Percentiles rank a stretch among this genome's conserved stretches.
Evolutionary conservation across 2,888 invertebrate genomes (phyloP).

Genomic region (Oligia latruncula): DNA sequence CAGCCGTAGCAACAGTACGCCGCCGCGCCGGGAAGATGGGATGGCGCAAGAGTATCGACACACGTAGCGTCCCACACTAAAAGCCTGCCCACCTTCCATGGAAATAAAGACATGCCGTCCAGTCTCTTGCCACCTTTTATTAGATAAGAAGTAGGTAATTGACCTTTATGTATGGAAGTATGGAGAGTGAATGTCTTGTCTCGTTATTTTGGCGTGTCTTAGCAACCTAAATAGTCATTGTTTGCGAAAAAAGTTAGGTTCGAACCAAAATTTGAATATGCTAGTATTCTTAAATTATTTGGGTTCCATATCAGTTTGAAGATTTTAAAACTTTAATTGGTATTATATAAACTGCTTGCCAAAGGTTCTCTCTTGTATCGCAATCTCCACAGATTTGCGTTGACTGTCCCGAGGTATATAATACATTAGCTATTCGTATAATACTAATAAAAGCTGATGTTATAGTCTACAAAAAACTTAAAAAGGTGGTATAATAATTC

Average conservation of each 20-base stretch:
- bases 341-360: background rate
- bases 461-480: background rate
- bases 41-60: background rate
- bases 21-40: no score
- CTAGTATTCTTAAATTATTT: background rate
- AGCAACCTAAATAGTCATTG: background rate
- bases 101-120: background rate
- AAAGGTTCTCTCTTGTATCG: background rate
- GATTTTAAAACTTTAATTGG: background rate
- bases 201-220: conserved; percentile 4
- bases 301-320: background rate
- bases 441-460: background rate
- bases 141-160: background rate
- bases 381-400: background rate
- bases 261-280: background rate
- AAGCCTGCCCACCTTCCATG: background rate
- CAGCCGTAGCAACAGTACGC: background rate
- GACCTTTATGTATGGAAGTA: background rate
- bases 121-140: background rate
- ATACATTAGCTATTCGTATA: background rate
- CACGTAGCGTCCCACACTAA: background rate
- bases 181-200: background rate
- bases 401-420: background rate
- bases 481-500: no score
- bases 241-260: background rate